Conservation (phyloP, 2,888 invertebrate genomes). For the Dryococelus australis region DNA sequence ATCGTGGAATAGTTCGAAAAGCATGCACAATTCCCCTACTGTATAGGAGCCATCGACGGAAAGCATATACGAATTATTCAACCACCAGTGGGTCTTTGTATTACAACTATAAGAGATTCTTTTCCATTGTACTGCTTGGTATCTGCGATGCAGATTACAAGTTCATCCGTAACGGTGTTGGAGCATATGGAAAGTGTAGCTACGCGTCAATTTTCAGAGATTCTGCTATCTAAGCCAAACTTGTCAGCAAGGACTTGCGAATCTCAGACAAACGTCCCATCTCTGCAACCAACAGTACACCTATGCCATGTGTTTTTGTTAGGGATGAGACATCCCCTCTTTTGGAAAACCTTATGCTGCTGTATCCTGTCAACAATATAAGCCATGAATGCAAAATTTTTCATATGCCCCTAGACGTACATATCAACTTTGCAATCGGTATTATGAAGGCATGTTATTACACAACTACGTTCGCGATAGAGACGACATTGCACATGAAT, state of each 20-base stretch:
- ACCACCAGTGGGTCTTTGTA: conserved; percentile 50
- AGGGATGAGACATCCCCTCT: too few relatives aligned
- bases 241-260: background rate
- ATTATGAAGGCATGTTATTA: too few relatives aligned
- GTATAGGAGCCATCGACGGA: conserved; percentile 51
- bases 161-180: conserved; percentile 34
- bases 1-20: too few relatives aligned
- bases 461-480: too few relatives aligned
- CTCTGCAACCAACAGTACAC: background rate
- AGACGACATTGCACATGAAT: too few relatives aligned
- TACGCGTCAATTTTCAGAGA: background rate
- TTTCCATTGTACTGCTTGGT: conserved; percentile 50
- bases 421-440: too few relatives aligned
- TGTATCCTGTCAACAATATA: too few relatives aligned
- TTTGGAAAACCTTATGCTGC: too few relatives aligned
- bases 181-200: conserved; percentile 31
- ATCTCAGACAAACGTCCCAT: background rate
- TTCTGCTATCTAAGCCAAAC: conserved; percentile 1
- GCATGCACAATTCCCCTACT: conserved; percentile 47
- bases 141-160: conserved; percentile 29
- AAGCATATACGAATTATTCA: conserved; percentile 46
- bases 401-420: too few relatives aligned
- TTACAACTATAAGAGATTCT: conserved; percentile 53
- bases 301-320: background rate
- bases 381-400: too few relatives aligned